These are phyloP conservation scores for Sapajus apella DNA, from an alignment of 2,113 vertebrate genomes.

Conservation along the genomic window DNA sequence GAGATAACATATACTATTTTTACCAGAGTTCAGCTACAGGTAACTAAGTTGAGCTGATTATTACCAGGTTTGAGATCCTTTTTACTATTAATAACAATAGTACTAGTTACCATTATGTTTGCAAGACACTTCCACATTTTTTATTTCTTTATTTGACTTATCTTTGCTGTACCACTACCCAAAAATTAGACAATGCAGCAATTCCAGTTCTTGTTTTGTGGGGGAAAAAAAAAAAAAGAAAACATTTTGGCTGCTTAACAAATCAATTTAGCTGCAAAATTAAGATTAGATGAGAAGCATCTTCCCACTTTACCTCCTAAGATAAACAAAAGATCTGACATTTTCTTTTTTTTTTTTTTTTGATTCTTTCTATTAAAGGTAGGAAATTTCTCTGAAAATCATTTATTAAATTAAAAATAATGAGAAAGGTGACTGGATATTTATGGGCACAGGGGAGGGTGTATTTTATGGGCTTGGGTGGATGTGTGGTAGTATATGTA, in stretches of 20 bases:
- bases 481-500: background rate
- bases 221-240: background rate
- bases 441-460: background rate
- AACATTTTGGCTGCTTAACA: background rate
- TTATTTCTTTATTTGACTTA: background rate
- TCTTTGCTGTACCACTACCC: background rate
- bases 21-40: constrained; percentile 5
- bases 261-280: background rate
- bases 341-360: background rate
- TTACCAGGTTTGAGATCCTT: background rate
- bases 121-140: background rate
- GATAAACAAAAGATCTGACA: background rate
- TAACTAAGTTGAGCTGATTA: background rate
- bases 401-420: constrained; percentile 5
- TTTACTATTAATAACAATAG: background rate
- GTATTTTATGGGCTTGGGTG: background rate
- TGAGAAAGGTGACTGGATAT: background rate
- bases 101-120: background rate
- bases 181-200: background rate
- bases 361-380: background rate
- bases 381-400: constrained; percentile 11
- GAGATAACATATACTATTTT: background rate
- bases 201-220: constrained; percentile 6
- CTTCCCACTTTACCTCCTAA: background rate
- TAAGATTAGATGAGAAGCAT: background rate